These are phyloP conservation scores for Lemur catta DNA, from an alignment of 2,797 vertebrate species.

Conservation along the genomic window DNA sequence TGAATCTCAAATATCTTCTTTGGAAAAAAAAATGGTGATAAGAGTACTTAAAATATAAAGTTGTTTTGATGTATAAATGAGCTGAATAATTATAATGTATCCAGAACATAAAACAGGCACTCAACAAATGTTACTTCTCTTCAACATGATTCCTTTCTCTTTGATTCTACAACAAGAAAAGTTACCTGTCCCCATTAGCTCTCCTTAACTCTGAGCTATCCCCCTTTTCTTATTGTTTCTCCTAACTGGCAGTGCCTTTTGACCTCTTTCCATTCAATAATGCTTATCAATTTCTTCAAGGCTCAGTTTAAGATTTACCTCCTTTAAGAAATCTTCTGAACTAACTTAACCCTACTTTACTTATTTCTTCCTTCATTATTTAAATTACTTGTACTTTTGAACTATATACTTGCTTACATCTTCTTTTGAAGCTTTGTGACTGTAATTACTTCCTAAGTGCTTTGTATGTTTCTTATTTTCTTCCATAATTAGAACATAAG, in stretches of 20 bases:
- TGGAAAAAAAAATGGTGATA: neutral
- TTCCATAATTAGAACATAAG: neutral
- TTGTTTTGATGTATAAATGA: neutral
- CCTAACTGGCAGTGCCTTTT: neutral
- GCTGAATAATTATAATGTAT: neutral
- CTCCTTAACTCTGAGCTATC: neutral
- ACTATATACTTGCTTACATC: neutral
- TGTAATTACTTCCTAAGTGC: neutral
- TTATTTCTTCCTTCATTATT: neutral
- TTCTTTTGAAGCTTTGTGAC: neutral
- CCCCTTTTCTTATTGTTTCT: neutral
- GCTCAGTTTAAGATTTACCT: neutral
- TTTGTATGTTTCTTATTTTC: neutral
- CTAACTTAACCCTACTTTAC: neutral
- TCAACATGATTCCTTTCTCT: neutral
- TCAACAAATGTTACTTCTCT: neutral
- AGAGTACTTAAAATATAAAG: neutral
- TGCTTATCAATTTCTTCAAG: neutral
- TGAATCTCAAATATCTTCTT: neutral
- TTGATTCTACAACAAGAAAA: neutral
- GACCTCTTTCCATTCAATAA: neutral
- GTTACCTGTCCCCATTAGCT: neutral
- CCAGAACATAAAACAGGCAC: neutral
- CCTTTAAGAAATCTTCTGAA: neutral
- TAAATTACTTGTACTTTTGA: conserved; percentile 34